Base-by-base conservation (phyloP, 2,888 invertebrate genomes). In the Archips xylosteana region DNA sequence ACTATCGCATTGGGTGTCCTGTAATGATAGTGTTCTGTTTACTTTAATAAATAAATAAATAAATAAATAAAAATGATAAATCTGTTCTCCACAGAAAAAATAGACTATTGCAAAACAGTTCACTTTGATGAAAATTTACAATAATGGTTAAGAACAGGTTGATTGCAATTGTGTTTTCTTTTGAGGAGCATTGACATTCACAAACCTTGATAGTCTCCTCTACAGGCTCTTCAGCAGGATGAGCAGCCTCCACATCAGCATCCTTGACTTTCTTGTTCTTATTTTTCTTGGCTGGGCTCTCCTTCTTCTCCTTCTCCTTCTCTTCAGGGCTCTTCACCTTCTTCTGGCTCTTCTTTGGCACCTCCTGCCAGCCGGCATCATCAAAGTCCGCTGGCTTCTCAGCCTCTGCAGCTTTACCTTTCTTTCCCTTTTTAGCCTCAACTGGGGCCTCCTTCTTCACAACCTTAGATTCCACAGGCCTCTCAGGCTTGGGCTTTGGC, bases 361-460 rank as follows among this genome's bases (percentile, higher is more conserved):
- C 96, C 79, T 95, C 95, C 91, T 97, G 96, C 97, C 97, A 97
- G 66, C 96, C 95, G 61, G 96, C 97, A 80, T 97, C 97, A 88
- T 97, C 97, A 89, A 95, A 96, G 81, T 96, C 96, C 60, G 95
- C 95, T 10, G 97, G 96, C 85, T 97, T 97, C 80, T 96, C 96
- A 76, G 94, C 90, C 67, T 94, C 92, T 79, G 94, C 93, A 73
- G 82, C 82, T 86, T 96, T 96, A 61, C 89, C 86, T 82, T 96
- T 96, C 85, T 96, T 96, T 78, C 95, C 95, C 76, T 95, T 96
- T 82, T 95, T 96, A 0, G 85, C 87, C 64, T 94, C 92, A 74
- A 79, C 77, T 32, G 83, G 77, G 34, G 83, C 83, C 89, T 96
- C 89, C 79, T 95, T 95, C 79, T 90, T 94, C 13, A 85, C 83